Base-by-base conservation (phyloP, 2,113 vertebrate genomes). In the Hyla sarda region DNA sequence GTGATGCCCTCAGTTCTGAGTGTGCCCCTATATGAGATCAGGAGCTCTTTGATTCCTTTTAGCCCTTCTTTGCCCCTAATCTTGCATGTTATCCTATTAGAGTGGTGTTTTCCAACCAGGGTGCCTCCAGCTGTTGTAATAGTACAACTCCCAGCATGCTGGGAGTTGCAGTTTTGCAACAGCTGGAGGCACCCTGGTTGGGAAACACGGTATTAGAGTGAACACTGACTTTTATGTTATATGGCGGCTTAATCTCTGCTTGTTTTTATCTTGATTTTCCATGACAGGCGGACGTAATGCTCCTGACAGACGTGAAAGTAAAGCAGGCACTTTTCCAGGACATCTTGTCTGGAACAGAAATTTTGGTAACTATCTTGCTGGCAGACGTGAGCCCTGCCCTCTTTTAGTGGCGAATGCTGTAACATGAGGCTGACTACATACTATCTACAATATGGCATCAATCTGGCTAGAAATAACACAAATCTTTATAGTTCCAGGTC, bases 261-360 rank as follows among this genome's bases (percentile, higher is more conserved):
- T 48, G 14, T 30, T 34, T 82, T 72, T 80, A n/a, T 58, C 52
- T 74, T 32, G 9, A 13, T 2, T 83, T 58, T 21, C 50, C 11
- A 75, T 74, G 11, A 71, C 78, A 99, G 98, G 94, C 95, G 0
- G 98, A 98, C 67, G 94, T 97, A 82, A 97, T 97, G 96, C 96
- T 97, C 69, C 90, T 99, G 82, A 96, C 95, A 0, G 97, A 98
- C 6, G 84, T 95, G 14, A 88, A 91, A 0, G 91, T 96, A 72
- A 95, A 90, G 54, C 93, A 93, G 86, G 96, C 96, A 62, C 93
- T 99, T n/a, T 98, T 99, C 90, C 94, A 96, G 90, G 97, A 99
- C 1, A 96, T 98, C 71, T 92, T 99, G 4, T 95, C 95, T 3
- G 96, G 95, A 21, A 96, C 97, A 88, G 97, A 96, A 92, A 96